Evolutionary conservation across 2,797 vertebrate species (phyloP), one percentile per base, ranked within the genome.

Genomic region (Danio jaintianensis): DNA sequence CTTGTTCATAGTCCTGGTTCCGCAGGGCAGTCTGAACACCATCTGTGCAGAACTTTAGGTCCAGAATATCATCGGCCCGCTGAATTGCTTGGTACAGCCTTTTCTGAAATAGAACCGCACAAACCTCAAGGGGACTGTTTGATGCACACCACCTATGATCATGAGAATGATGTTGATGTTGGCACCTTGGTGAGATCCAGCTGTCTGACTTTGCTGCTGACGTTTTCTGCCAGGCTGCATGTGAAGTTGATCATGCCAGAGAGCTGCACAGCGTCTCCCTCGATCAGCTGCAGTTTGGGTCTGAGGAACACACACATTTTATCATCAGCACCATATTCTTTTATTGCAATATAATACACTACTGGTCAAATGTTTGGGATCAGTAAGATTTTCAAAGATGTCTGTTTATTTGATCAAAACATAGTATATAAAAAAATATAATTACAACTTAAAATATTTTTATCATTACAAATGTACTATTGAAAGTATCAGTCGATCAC

Each of bases 41-140:
- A 7, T 99, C 98, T 67, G 96, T 99, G 91, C 98, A 99, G 90
- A 99, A 99, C 93, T 99, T 99, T 78, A 99, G 90, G 85, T 99
- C 97, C 4, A 99, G 93, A 88, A 99, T 99, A 80, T 99, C 98
- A 1, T 99, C 98, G 7, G 97, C 95, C 78, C 98, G 95, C 90
- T 99, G 98, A 88, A 99, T 99, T 68, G 98, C 97, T 66, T 98
- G 98, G 86, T 99, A 99, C 75, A 99, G 94, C n/a, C 97, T 94
- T 55, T 97, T 99, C 97, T 99, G 89, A 47, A 76, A 73, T 11
- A 36, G 12, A 56, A 58, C 53, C 48, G 48, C 4, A 70, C 4
- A 38, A 50, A 20, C 10, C 58, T 45, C 40, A 77, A 20, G 6
- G 52, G 8, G 40, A 42, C 8, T 2, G 77, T 36, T 29, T n/a